Conservation (phyloP, 2,797 vertebrate genomes). For the Scyliorhinus canicula region DNA sequence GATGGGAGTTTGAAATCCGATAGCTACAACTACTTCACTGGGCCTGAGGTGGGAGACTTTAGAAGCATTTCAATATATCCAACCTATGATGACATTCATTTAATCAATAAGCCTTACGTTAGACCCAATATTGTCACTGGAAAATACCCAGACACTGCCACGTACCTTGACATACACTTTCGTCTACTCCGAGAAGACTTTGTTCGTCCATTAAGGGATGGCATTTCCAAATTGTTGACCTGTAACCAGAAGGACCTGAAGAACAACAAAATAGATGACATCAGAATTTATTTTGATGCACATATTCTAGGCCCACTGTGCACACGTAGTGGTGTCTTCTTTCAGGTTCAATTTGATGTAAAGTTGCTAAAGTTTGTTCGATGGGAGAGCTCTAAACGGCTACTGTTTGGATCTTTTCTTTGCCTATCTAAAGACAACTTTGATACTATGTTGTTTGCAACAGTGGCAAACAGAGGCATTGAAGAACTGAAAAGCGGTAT, state of each 20-base stretch:
- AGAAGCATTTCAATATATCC: slow-evolving; percentile 45
- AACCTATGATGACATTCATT: slow-evolving; percentile 44
- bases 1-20: slow-evolving; percentile 44
- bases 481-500: slow-evolving; percentile 41
- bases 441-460: slow-evolving; percentile 47
- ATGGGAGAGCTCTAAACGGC: slow-evolving; percentile 46
- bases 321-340: slow-evolving; percentile 44
- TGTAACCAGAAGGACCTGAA: slow-evolving; percentile 34
- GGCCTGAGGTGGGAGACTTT: slow-evolving; percentile 40
- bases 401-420: slow-evolving; percentile 46
- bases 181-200: slow-evolving; percentile 48
- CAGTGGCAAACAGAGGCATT: slow-evolving; percentile 43
- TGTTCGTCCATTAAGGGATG: slow-evolving; percentile 46
- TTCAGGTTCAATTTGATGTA: slow-evolving; percentile 42
- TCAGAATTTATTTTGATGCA: slow-evolving; percentile 44
- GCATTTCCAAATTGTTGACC: slow-evolving; percentile 44
- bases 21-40: slow-evolving; percentile 41
- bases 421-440: slow-evolving; percentile 47
- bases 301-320: slow-evolving; percentile 41
- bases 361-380: slow-evolving; percentile 40
- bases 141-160: slow-evolving; percentile 43
- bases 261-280: slow-evolving; percentile 41
- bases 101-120: slow-evolving; percentile 41
- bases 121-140: slow-evolving; percentile 44
- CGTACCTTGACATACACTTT: slow-evolving; percentile 48